Conservation (phyloP, 2,113 vertebrate genomes). For the Perognathus longimembris region DNA sequence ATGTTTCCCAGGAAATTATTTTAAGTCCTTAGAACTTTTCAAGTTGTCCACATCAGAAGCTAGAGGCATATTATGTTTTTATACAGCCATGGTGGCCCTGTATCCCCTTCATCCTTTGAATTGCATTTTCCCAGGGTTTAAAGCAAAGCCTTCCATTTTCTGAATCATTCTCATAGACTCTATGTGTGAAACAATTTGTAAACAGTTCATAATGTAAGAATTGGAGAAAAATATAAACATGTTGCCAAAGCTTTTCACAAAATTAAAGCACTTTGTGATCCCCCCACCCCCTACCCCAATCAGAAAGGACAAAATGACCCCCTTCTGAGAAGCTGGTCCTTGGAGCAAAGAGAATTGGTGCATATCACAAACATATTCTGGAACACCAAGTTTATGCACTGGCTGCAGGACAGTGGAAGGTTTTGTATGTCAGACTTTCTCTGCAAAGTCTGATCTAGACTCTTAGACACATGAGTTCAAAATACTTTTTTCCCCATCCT, state of each 20-base stretch:
- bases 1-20: not conserved
- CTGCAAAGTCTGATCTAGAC: not conserved
- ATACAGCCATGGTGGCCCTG: not conserved
- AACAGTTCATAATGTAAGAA: conserved; percentile 65
- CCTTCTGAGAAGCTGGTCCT: conserved; percentile 40
- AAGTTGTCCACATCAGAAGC: not conserved
- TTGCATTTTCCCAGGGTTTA: not conserved
- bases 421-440: not conserved
- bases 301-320: conserved; percentile 50
- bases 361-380: conserved; percentile 51
- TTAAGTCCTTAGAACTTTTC: not conserved
- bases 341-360: conserved; percentile 48
- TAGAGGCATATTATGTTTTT: not conserved
- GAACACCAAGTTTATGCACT: not conserved
- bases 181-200: conserved; percentile 27
- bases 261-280: conserved; percentile 51
- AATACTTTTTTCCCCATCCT: not conserved
- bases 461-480: not conserved
- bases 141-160: conserved; percentile 29
- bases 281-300: not conserved
- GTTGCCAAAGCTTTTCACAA: not conserved
- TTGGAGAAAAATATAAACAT: conserved; percentile 58
- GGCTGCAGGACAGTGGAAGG: not conserved
- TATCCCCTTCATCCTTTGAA: not conserved
- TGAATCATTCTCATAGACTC: conserved; percentile 64